phyloP scores from a whole-genome alignment of 1,140 invertebrate genomes.

The Hylaeus volcanicus region DNA sequence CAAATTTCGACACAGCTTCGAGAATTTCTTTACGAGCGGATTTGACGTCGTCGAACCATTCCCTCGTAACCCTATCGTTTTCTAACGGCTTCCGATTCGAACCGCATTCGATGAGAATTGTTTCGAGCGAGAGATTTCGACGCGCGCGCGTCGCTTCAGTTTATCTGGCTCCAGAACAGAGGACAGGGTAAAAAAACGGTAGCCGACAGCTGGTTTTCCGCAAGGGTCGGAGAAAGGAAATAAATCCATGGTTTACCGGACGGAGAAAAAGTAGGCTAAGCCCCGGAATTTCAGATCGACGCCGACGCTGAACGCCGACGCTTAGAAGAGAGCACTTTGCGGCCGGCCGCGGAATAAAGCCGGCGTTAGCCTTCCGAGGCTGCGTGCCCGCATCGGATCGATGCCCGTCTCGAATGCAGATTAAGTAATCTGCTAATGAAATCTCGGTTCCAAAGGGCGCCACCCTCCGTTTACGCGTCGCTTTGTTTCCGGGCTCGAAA shows the following conservation, averaged over 20 bases:
- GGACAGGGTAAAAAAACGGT: conserved; percentile 8
- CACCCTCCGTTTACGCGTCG: neutral
- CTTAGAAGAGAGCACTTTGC: conserved; percentile 38
- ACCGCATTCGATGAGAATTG: conserved; percentile 28
- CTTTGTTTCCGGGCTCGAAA: neutral
- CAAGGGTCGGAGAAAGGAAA: neutral
- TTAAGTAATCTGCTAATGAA: conserved; percentile 56
- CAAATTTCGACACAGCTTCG: too few species aligned
- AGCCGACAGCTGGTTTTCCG: neutral
- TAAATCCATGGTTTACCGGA: conserved; percentile 49
- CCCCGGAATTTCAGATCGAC: conserved; percentile 46
- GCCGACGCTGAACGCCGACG: neutral
- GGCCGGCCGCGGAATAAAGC: conserved; percentile 42
- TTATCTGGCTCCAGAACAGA: neutral
- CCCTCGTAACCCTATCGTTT: too few species aligned
- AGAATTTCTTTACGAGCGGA: too few species aligned
- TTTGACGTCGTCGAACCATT: too few species aligned
- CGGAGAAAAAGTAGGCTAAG: conserved; percentile 50
- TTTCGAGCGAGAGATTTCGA: conserved; percentile 67
- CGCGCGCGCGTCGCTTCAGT: neutral
- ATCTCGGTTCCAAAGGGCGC: neutral
- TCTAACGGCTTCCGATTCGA: too few species aligned
- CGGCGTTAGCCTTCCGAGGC: conserved; percentile 33
- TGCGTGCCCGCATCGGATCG: conserved; percentile 12
- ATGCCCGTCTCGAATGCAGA: conserved; percentile 44